Conservation (phyloP, 2,113 vertebrate species). For the Labrus mixtus region DNA sequence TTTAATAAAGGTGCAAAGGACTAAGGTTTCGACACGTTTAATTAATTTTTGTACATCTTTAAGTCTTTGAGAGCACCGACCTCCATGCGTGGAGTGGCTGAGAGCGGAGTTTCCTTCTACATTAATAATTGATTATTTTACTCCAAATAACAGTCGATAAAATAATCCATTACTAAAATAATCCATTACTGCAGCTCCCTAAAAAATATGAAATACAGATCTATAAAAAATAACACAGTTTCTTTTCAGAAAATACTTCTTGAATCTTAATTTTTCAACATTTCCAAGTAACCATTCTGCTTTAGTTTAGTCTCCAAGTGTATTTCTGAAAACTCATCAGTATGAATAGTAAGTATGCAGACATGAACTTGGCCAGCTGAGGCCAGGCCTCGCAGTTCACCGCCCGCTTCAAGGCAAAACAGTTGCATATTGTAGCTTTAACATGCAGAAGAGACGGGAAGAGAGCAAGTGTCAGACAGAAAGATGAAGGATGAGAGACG, state of each 20-base stretch:
- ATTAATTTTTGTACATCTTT: too few species aligned
- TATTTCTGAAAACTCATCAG: conserved; percentile 25
- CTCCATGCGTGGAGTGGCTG: too few species aligned
- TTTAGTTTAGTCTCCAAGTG: neutral
- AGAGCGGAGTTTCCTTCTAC: too few species aligned
- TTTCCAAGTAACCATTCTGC: neutral
- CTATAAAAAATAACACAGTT: too few species aligned
- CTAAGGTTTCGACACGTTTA: too few species aligned
- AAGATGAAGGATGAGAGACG: conserved; percentile 31
- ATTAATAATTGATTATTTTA: too few species aligned
- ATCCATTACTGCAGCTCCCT: too few species aligned
- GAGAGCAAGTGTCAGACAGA: conserved; percentile 40
- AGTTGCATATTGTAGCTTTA: conserved; percentile 11
- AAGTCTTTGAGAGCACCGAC: too few species aligned
- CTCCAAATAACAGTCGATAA: too few species aligned
- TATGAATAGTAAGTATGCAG: neutral
- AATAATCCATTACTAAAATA: too few species aligned
- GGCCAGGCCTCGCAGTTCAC: conserved; percentile 11
- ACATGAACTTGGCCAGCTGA: conserved; percentile 9
- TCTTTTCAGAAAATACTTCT: neutral
- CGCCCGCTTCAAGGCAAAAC: conserved; percentile 33
- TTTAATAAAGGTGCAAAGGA: too few species aligned
- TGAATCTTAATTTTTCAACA: neutral
- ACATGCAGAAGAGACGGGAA: conserved; percentile 28
- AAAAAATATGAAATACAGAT: too few species aligned